Base-by-base conservation (phyloP, 1,140 invertebrate species). In the Littorina saxatilis region DNA sequence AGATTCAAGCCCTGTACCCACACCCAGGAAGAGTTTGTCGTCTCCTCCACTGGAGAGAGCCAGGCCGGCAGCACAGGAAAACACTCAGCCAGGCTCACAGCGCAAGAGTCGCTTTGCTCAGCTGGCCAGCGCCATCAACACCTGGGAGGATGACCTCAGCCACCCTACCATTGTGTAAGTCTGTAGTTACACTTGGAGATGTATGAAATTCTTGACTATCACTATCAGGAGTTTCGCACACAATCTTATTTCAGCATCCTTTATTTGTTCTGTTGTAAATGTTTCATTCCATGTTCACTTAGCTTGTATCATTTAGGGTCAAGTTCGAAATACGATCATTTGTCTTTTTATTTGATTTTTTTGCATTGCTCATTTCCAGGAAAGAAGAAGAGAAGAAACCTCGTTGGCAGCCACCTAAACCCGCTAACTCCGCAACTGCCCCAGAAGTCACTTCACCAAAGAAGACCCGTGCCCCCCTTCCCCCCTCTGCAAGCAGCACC, bases 131-230 rank as follows among this genome's bases (percentile, higher is more conserved):
- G 84, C 83, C 55, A 91, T 91, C 47, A 91, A 90, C 75, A 88
- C 74, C 74, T 91, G 89, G 89, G 91, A 91, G 52, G 91, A 91
- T 87, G 90, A 91, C 74, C 80, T 90, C 9, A 87, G 84, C 61
- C 89, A 88, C 78, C 88, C 74, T 47, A 84, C 58, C 72, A 77
- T 72, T 84, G 58, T 37, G 61, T 61, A 82, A 79, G 50, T 76
- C 17, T 32, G n/a, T n/a, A n/a, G n/a, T n/a, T n/a, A n/a, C n/a
- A n/a, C n/a, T n/a, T n/a, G n/a, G n/a, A n/a, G n/a, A n/a, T n/a
- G n/a, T n/a, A n/a, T n/a, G n/a, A n/a, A n/a, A n/a, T n/a, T n/a
- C n/a, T n/a, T n/a, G n/a, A n/a, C n/a, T n/a, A n/a, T n/a, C n/a
- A n/a, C n/a, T n/a, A n/a, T n/a, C n/a, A n/a, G n/a, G n/a, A n/a